Evolutionary conservation across 2,888 invertebrate species (phyloP).

Genomic region (Strigamia crassipes): DNA sequence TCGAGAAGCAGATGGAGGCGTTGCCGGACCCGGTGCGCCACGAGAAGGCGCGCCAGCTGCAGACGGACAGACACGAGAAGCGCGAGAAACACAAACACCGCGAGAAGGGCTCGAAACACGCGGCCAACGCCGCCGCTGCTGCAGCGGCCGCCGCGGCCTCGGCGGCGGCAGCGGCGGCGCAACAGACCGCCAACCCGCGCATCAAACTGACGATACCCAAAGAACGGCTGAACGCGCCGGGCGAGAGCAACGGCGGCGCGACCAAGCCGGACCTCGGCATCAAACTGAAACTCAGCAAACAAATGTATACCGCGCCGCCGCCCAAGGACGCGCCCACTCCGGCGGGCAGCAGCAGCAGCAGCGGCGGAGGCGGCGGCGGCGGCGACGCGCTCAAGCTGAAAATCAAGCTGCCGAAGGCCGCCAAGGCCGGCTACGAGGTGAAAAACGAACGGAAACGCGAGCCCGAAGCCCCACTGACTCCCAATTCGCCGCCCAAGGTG

Average conservation of each 20-base stretch:
- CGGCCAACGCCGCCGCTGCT: slow-evolving; percentile 3
- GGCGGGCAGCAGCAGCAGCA: not conserved
- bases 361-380: not conserved
- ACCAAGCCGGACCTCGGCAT: not conserved
- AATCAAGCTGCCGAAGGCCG: slow-evolving; percentile 44
- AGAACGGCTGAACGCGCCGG: slow-evolving; percentile 66
- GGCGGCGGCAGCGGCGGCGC: not conserved
- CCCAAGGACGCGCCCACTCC: not conserved
- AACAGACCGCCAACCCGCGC: slow-evolving; percentile 57
- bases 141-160: not conserved
- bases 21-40: too few relatives aligned
- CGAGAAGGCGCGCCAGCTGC: not conserved
- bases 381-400: slow-evolving; percentile 43
- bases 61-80: slow-evolving; percentile 56
- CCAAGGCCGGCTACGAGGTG: not conserved
- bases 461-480: not conserved
- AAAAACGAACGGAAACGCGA: slow-evolving; percentile 38
- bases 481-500: slow-evolving; percentile 1
- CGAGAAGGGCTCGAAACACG: slow-evolving; percentile 38
- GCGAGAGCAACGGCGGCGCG: slow-evolving; percentile 1
- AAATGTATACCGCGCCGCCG: not conserved
- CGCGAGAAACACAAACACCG: slow-evolving; percentile 79
- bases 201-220: slow-evolving; percentile 82
- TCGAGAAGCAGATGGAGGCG: not conserved
- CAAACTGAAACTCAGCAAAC: slow-evolving; percentile 22